phyloP scores from a whole-genome alignment of 2,888 invertebrate species.

The Steinernema carpocapsae region DNA sequence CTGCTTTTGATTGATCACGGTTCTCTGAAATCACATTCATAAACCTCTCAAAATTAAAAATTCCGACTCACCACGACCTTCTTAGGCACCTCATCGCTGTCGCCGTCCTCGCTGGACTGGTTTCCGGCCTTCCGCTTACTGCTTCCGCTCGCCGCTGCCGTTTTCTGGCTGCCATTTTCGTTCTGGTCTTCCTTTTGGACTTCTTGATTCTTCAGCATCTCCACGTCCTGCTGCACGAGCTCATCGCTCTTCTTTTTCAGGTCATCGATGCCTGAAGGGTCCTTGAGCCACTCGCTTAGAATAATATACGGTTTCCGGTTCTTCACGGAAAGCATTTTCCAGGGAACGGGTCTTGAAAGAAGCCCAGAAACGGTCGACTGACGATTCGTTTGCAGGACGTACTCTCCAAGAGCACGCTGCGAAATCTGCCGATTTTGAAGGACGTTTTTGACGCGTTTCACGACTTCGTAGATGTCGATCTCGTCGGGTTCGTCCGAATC shows the following conservation, averaged over 20 bases:
- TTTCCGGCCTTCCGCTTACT: conserved; percentile 4
- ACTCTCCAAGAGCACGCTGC: conserved; percentile 93
- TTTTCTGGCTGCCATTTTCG: neutral
- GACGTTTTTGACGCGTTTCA: conserved; percentile 72
- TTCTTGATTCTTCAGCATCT: conserved; percentile 29
- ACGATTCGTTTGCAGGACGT: conserved; percentile 79
- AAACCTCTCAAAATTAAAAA: neutral
- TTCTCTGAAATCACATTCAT: conserved; percentile 76
- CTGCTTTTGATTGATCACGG: conserved; percentile 96
- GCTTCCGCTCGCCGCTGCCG: neutral
- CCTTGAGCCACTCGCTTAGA: conserved; percentile 38
- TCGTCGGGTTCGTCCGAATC: conserved; percentile 90
- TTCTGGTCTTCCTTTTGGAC: neutral
- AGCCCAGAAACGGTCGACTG: conserved; percentile 85
- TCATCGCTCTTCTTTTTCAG: conserved; percentile 32
- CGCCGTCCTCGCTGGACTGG: conserved; percentile 25
- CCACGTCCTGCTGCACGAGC: conserved; percentile 29
- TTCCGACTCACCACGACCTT: conserved; percentile 11
- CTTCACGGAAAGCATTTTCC: conserved; percentile 98
- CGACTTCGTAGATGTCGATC: conserved; percentile 96
- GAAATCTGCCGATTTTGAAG: conserved; percentile 76
- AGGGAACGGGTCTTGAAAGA: conserved; percentile 95
- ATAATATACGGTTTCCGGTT: conserved; percentile 78
- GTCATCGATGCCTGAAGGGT: conserved; percentile 30
- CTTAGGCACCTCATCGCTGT: conserved; percentile 22